Conservation (phyloP, 2,888 invertebrate genomes). For the Entomobrya multifasciata region DNA sequence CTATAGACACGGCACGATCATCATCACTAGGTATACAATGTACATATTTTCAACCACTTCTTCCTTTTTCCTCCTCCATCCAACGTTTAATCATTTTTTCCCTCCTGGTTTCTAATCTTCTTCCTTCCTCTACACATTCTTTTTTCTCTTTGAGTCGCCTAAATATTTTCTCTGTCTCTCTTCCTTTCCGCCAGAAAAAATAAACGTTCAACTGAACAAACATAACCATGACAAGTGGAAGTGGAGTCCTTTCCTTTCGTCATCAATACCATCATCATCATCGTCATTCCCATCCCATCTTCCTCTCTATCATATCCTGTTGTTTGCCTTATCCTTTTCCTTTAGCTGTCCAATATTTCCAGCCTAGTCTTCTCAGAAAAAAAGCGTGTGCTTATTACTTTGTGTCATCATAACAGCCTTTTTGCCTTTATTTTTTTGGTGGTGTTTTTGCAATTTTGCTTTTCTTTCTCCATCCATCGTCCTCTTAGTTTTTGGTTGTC, state of each 20-base stretch:
- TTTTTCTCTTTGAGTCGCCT: constrained; percentile 17
- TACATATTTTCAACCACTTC: neutral
- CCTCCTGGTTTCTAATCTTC: constrained; percentile 55
- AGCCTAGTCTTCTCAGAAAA: neutral
- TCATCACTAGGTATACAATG: neutral
- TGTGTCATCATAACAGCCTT: constrained; percentile 13
- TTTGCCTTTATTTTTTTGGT: neutral
- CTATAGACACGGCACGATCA: constrained; percentile 8
- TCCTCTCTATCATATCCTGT: neutral
- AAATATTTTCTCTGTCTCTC: constrained; percentile 40
- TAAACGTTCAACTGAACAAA: neutral
- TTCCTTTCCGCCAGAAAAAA: neutral
- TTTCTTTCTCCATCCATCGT: neutral
- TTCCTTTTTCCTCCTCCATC: neutral
- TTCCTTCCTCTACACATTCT: constrained; percentile 13
- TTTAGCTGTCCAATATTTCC: constrained; percentile 12
- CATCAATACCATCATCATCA: constrained; percentile 19
- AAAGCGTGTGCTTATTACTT: constrained; percentile 32
- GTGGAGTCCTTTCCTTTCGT: neutral
- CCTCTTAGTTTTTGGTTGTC: neutral
- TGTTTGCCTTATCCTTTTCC: constrained; percentile 35
- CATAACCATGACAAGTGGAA: neutral
- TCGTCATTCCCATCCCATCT: constrained; percentile 7
- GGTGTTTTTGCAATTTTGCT: constrained; percentile 48
- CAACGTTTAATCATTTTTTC: constrained; percentile 68